Conservation (phyloP, 2,797 vertebrate genomes). For the Premnoplex brunnescens region DNA sequence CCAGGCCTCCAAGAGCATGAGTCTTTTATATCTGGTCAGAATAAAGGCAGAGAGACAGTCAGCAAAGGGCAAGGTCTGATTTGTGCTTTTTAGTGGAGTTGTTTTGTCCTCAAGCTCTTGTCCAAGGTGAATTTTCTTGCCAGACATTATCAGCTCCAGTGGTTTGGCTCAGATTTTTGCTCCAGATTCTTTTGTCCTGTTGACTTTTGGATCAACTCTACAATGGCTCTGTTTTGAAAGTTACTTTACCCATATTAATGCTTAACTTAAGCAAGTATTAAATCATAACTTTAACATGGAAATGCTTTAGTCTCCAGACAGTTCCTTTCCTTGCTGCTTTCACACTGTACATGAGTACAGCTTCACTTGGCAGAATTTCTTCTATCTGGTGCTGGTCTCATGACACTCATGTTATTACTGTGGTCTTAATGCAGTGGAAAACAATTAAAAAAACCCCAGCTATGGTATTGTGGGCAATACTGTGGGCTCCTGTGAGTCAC, state of each 20-base stretch:
- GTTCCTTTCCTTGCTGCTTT: constrained; percentile 30
- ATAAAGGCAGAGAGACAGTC: constrained; percentile 30
- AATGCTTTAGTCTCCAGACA: constrained; percentile 44
- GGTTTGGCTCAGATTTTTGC: constrained; percentile 55
- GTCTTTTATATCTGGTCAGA: constrained; percentile 12
- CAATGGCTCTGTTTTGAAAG: constrained; percentile 58
- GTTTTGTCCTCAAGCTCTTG: constrained; percentile 36
- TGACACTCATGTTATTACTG: constrained; percentile 14
- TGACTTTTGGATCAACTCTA: constrained; percentile 75
- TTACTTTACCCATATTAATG: constrained; percentile 62
- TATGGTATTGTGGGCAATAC: not conserved
- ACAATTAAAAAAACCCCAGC: not conserved
- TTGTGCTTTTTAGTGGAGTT: constrained; percentile 1
- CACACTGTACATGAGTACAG: not conserved
- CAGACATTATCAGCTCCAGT: constrained; percentile 56
- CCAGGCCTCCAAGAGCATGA: not conserved
- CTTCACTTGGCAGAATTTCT: constrained; percentile 25
- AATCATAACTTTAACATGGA: constrained; percentile 47
- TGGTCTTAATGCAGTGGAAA: constrained; percentile 1
- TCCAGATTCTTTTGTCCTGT: constrained; percentile 61
- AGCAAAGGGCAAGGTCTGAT: constrained; percentile 2
- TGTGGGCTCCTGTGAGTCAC: constrained; percentile 12
- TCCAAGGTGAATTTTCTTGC: constrained; percentile 28
- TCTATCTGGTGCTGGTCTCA: not conserved
- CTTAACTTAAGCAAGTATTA: constrained; percentile 63